A percentile compares a stretch with the other conserved stretches of the same genome.
Conservation (phyloP, 2,888 invertebrate genomes). For the Patella ulyssiponensis region DNA sequence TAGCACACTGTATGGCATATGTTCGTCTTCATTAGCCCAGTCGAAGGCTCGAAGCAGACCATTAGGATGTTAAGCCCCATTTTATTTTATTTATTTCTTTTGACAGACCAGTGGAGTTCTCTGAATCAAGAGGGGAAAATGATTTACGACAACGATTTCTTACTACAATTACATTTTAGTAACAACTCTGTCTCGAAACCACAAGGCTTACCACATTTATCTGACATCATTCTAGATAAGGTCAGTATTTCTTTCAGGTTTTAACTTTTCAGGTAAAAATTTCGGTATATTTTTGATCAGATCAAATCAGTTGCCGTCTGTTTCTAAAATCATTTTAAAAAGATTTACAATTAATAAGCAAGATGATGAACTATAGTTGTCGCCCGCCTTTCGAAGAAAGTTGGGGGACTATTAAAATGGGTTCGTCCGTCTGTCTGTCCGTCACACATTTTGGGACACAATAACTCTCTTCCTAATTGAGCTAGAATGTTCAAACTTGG, state of each 20-base stretch:
- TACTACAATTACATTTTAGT: slow-evolving; percentile 83
- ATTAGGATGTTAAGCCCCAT: too few relatives aligned
- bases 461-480: too few relatives aligned
- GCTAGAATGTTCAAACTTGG: too few relatives aligned
- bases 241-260: slow-evolving; percentile 42
- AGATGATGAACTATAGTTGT: too few relatives aligned
- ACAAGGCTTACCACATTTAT: slow-evolving; percentile 79
- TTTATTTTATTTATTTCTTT: slow-evolving; percentile 27
- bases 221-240: slow-evolving; percentile 71
- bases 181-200: slow-evolving; percentile 84
- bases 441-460: too few relatives aligned
- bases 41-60: too few relatives aligned
- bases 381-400: too few relatives aligned
- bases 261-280: not conserved
- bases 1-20: too few relatives aligned
- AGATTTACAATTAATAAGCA: slow-evolving; percentile 8
- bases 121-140: slow-evolving; percentile 85
- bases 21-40: too few relatives aligned
- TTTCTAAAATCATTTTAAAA: not conserved
- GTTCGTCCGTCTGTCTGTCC: too few relatives aligned
- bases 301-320: not conserved
- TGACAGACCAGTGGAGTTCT: slow-evolving; percentile 88
- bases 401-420: too few relatives aligned
- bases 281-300: not conserved
- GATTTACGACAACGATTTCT: slow-evolving; percentile 85